These are phyloP conservation scores for Platyrinchus mystaceus DNA, from an alignment of 2,797 vertebrate species.

Conservation along the genomic window DNA sequence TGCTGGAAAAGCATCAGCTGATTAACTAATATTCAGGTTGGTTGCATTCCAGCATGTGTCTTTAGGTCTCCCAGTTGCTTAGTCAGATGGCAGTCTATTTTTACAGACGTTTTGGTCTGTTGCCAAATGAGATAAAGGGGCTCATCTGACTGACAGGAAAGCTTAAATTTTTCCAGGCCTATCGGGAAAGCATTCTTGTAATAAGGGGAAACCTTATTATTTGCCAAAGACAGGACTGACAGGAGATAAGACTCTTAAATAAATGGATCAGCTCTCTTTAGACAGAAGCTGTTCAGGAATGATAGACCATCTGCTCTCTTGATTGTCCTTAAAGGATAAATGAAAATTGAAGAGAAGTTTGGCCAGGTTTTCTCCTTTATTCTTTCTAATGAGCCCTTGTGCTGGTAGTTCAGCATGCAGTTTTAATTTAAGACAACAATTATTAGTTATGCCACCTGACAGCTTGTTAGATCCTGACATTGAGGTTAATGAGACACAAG, in stretches of 20 bases:
- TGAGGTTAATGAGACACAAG: background rate
- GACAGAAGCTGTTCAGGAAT: background rate
- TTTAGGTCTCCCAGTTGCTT: slow-evolving; percentile 17
- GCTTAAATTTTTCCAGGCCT: slow-evolving; percentile 36
- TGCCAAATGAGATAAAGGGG: slow-evolving; percentile 47
- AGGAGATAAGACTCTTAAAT: slow-evolving; percentile 35
- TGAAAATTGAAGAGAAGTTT: background rate
- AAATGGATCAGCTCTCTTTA: slow-evolving; percentile 32
- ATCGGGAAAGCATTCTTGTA: background rate
- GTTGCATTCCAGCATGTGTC: background rate
- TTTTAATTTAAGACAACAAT: background rate
- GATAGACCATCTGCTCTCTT: slow-evolving; percentile 41
- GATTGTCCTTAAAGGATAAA: slow-evolving; percentile 7
- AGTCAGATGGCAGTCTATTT: slow-evolving; percentile 55
- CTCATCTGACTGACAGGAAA: slow-evolving; percentile 59
- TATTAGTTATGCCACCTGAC: background rate
- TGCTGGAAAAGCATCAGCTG: background rate
- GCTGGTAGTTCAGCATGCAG: background rate
- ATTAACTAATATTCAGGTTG: background rate
- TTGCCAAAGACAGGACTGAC: slow-evolving; percentile 17
- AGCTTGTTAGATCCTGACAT: background rate
- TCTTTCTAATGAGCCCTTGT: background rate
- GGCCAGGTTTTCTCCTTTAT: background rate
- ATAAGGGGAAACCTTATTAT: background rate
- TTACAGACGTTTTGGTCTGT: slow-evolving; percentile 11